phyloP scores from a whole-genome alignment of 1,140 invertebrate species.

The Tetraneura akinire region DNA sequence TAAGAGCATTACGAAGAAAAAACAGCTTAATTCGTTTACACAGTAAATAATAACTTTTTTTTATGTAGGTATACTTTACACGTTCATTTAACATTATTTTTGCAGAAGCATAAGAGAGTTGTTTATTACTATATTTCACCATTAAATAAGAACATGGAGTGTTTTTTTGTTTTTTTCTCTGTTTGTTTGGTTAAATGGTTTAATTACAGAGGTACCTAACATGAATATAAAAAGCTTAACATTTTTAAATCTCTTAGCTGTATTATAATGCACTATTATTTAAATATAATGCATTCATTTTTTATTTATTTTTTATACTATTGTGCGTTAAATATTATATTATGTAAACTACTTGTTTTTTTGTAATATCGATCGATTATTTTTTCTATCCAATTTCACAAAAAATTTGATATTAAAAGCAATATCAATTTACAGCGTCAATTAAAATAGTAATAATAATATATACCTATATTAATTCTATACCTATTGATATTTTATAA shows the following conservation, averaged over 20 bases:
- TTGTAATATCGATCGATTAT: too few relatives aligned
- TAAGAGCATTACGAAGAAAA: not conserved
- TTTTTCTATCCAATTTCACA: too few relatives aligned
- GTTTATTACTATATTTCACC: constrained; percentile 26
- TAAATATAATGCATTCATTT: not conserved
- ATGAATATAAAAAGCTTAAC: not conserved
- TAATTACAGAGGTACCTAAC: constrained; percentile 14
- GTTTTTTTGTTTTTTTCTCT: constrained; percentile 10
- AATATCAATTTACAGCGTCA: too few relatives aligned
- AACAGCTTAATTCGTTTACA: constrained; percentile 19
- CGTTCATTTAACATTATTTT: not conserved
- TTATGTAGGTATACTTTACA: constrained; percentile 8
- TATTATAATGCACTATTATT: too few relatives aligned
- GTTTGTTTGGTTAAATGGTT: too few relatives aligned
- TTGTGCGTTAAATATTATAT: too few relatives aligned
- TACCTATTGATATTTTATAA: too few relatives aligned
- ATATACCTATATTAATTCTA: not conserved
- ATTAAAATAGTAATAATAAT: not conserved
- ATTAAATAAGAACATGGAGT: constrained; percentile 6
- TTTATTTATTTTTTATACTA: too few relatives aligned
- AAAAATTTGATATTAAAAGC: too few relatives aligned
- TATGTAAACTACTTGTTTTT: not conserved
- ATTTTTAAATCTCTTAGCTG: constrained; percentile 4
- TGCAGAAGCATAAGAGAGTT: not conserved
- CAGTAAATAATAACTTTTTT: constrained; percentile 1